phyloP scores from a whole-genome alignment of 2,797 vertebrate genomes.

The Glyptemys insculpta region DNA sequence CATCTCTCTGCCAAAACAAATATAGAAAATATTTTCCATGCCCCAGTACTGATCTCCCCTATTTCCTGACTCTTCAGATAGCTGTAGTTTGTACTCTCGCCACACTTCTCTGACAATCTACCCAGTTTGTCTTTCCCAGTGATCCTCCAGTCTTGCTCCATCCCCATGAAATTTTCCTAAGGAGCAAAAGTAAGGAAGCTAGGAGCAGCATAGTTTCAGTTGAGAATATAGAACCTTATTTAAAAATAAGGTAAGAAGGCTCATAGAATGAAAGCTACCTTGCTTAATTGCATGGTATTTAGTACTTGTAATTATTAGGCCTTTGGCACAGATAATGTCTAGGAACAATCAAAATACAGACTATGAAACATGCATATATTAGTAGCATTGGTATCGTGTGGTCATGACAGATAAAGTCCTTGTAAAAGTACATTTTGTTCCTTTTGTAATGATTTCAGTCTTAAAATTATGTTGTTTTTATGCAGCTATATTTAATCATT shows the following conservation, averaged over 20 bases:
- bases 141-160: background rate
- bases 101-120: background rate
- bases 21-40: background rate
- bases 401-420: slow-evolving; percentile 64
- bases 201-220: background rate
- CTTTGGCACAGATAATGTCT: background rate
- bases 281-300: background rate
- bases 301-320: slow-evolving; percentile 3
- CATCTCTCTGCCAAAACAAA: background rate
- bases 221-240: background rate
- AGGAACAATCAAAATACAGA: slow-evolving; percentile 33
- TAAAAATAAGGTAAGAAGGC: background rate
- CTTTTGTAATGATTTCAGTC: slow-evolving; percentile 68
- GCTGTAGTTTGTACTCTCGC: background rate
- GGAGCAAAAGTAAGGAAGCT: background rate
- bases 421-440: slow-evolving; percentile 68
- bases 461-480: slow-evolving; percentile 75
- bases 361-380: slow-evolving; percentile 20
- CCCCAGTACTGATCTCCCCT: background rate
- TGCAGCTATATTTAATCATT: slow-evolving; percentile 80
- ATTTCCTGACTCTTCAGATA: background rate
- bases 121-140: background rate
- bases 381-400: slow-evolving; percentile 55
- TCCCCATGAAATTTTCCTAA: background rate
- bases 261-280: background rate